Evolutionary conservation across 2,888 invertebrate genomes (phyloP), one percentile per base, ranked within the genome.

Genomic region (Drosophila fungiperda): DNA sequence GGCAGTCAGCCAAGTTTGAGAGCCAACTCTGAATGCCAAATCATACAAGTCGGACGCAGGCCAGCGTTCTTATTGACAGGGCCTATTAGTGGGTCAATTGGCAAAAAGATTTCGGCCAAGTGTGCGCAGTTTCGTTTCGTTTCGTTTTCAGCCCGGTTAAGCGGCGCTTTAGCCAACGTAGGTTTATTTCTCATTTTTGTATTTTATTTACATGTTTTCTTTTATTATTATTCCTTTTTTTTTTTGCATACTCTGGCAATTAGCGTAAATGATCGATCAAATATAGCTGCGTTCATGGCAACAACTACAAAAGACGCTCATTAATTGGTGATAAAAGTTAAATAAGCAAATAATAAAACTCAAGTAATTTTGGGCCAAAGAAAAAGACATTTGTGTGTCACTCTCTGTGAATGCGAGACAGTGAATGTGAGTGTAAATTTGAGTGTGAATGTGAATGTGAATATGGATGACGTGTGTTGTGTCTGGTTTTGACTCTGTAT

Each of bases 261-360:
- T 88, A 87, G 84, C 89, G 82, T 77, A 73, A 84, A 59, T 80
- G 82, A 84, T 78, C 81, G 74, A 86, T 80, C 82, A 83, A 83
- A 74, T 73, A 68, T 53, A 61, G 64, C 73, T 64, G n/a, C 59
- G 71, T 77, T 66, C 71, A 64, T 65, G 76, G 64, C 72, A 73
- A 60, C 65, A 50, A 50, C 61, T 57, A 62, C 63, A 65, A 68
- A 68, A 66, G 70, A 74, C 62, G 42, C 49, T 77, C 66, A 80
- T 82, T 85, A 80, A 82, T 80, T 80, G 85, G 83, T 87, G 89
- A 84, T 92, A 92, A 91, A 91, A 90, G 72, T 80, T 86, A 91
- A 90, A 80, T 86, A 87, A 91, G 89, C 90, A 86, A 83, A 91
- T 83, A 86, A 90, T 88, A 71, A 85, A 83, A 84, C 75, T 81